These are phyloP conservation scores for Elgaria multicarinata DNA, from an alignment of 2,113 vertebrate genomes.

Conservation along the genomic window DNA sequence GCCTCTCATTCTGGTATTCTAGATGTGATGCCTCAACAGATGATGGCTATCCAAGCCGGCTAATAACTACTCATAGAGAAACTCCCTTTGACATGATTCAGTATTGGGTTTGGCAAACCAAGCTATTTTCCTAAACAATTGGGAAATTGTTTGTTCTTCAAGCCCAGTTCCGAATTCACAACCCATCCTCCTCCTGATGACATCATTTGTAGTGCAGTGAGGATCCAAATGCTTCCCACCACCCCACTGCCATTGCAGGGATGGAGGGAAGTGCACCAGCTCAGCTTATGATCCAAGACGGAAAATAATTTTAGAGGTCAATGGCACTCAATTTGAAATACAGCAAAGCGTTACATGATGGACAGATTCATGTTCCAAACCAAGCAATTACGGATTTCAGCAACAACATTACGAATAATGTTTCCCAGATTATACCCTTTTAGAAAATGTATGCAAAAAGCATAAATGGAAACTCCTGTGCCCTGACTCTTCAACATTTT, in stretches of 20 bases:
- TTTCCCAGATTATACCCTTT: background rate
- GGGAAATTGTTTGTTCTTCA: background rate
- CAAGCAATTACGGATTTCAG: background rate
- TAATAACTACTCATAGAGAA: background rate
- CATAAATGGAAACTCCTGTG: background rate
- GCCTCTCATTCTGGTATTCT: background rate
- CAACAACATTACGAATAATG: background rate
- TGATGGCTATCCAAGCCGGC: background rate
- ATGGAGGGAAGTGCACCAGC: background rate
- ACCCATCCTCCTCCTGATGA: background rate
- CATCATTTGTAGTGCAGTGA: background rate
- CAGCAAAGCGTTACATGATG: background rate
- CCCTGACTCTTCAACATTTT: background rate
- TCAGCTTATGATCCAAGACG: background rate
- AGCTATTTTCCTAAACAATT: background rate
- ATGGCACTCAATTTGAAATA: background rate
- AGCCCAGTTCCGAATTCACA: background rate
- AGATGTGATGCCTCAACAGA: background rate
- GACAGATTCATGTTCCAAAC: background rate
- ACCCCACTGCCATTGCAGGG: background rate
- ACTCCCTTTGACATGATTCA: background rate
- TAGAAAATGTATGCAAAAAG: background rate
- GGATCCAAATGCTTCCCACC: background rate
- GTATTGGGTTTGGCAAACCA: background rate
- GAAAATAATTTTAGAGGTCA: background rate